A percentile compares a stretch with the other conserved stretches of the same genome.
Conservation (phyloP, 2,113 vertebrate species). For the Scatophagus argus region DNA sequence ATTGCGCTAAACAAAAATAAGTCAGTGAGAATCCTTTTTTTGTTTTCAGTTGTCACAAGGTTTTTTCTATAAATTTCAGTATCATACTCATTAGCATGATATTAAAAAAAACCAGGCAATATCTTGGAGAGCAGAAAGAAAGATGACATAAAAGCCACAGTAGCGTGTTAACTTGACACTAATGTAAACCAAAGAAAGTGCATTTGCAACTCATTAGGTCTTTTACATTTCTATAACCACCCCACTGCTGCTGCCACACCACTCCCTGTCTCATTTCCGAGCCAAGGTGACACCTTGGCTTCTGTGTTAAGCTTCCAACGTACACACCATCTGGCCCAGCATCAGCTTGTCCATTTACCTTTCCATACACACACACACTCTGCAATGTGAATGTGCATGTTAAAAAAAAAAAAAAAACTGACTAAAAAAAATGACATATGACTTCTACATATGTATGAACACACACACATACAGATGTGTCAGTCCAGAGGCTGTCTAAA, state of each 20-base stretch:
- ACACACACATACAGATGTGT: slow-evolving; percentile 14
- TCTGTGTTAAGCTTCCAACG: slow-evolving; percentile 40
- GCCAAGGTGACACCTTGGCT: slow-evolving; percentile 57
- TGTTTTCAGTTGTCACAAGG: not conserved
- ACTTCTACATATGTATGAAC: slow-evolving; percentile 22
- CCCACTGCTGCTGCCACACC: slow-evolving; percentile 7
- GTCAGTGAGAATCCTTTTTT: not conserved
- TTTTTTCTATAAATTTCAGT: not conserved
- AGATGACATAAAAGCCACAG: not conserved
- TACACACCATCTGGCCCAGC: slow-evolving; percentile 56
- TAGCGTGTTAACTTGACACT: not conserved
- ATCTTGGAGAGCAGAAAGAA: not conserved
- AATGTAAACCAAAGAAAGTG: not conserved
- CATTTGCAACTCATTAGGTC: slow-evolving; percentile 5
- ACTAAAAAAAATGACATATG: too few relatives aligned
- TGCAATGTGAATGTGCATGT: not conserved
- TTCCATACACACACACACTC: slow-evolving; percentile 7
- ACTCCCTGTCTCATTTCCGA: slow-evolving; percentile 37
- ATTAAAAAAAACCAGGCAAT: not conserved
- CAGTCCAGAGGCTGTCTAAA: not conserved
- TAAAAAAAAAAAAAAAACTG: not conserved
- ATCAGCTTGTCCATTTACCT: slow-evolving; percentile 43
- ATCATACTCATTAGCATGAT: not conserved
- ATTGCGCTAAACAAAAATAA: too few relatives aligned
- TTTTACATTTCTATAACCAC: slow-evolving; percentile 26